These are phyloP conservation scores for Spodoptera picta DNA, from an alignment of 2,888 invertebrate genomes.

Conservation along the genomic window DNA sequence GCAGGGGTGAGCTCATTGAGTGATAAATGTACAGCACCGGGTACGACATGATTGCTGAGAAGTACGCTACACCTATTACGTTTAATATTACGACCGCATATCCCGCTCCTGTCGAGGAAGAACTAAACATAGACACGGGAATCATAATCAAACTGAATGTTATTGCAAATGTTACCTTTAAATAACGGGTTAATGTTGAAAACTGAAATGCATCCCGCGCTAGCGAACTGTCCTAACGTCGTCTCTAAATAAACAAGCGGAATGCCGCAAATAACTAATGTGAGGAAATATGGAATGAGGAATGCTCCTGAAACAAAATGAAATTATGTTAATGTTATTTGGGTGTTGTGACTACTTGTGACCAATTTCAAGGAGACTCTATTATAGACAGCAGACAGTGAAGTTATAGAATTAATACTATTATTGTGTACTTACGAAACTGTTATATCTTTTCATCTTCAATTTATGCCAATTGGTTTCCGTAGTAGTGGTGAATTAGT, in stretches of 20 bases:
- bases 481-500: too few relatives aligned
- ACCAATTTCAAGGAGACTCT: too few relatives aligned
- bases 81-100: conserved; percentile 95
- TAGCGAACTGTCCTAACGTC: conserved; percentile 94
- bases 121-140: conserved; percentile 36
- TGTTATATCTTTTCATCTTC: too few relatives aligned
- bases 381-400: too few relatives aligned
- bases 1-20: conserved; percentile 90
- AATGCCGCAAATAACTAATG: conserved; percentile 94
- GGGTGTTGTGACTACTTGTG: too few relatives aligned
- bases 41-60: conserved; percentile 95
- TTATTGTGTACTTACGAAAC: too few relatives aligned
- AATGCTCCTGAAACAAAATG: conserved; percentile 92
- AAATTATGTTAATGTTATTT: conserved; percentile 7
- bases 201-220: conserved; percentile 94
- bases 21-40: conserved; percentile 94
- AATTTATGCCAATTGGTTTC: too few relatives aligned
- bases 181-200: conserved; percentile 95
- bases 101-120: conserved; percentile 91
- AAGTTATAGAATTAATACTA: too few relatives aligned
- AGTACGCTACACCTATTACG: conserved; percentile 94
- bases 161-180: conserved; percentile 90
- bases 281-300: conserved; percentile 94
- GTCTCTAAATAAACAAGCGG: conserved; percentile 97
- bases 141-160: conserved; percentile 29